Conservation (phyloP, 2,888 invertebrate species). For the Sinelater perroti region DNA sequence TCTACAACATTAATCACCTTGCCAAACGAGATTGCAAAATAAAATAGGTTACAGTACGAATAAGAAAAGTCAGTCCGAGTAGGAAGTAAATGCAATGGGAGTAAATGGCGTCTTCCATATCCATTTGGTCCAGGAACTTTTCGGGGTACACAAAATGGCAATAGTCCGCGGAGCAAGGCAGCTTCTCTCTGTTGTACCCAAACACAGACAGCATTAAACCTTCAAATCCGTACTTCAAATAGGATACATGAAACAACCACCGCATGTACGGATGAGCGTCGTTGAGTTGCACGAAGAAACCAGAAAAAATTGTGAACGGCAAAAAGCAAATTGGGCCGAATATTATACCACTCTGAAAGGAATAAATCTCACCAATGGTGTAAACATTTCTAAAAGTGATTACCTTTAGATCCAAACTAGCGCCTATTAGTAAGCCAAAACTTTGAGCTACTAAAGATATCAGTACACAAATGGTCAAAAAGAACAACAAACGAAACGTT, state of each 20-base stretch:
- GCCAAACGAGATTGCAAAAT: constrained; percentile 61
- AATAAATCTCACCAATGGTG: constrained; percentile 32
- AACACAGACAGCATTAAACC: constrained; percentile 84
- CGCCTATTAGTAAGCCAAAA: constrained; percentile 86
- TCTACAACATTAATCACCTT: constrained; percentile 12
- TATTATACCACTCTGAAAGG: constrained; percentile 83
- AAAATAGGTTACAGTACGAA: constrained; percentile 73
- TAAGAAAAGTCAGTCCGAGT: constrained; percentile 67
- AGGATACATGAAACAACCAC: constrained; percentile 90
- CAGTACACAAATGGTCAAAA: constrained; percentile 75
- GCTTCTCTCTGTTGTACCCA: constrained; percentile 78
- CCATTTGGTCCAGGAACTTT: constrained; percentile 78
- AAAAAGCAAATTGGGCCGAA: constrained; percentile 88
- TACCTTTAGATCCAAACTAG: constrained; percentile 81
- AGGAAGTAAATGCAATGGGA: constrained; percentile 72
- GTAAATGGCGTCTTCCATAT: constrained; percentile 74
- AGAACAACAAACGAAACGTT: constrained; percentile 73
- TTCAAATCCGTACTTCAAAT: constrained; percentile 88
- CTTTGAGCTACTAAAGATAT: constrained; percentile 87
- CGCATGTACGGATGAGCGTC: constrained; percentile 81
- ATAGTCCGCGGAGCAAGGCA: constrained; percentile 78
- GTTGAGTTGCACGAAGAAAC: constrained; percentile 86
- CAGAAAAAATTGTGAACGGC: constrained; percentile 91
- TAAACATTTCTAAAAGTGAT: constrained; percentile 23
- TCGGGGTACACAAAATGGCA: constrained; percentile 78